Evolutionary conservation across 2,888 invertebrate genomes (phyloP), one percentile per base, ranked within the genome.

Genomic region (Drosophila helvetica): DNA sequence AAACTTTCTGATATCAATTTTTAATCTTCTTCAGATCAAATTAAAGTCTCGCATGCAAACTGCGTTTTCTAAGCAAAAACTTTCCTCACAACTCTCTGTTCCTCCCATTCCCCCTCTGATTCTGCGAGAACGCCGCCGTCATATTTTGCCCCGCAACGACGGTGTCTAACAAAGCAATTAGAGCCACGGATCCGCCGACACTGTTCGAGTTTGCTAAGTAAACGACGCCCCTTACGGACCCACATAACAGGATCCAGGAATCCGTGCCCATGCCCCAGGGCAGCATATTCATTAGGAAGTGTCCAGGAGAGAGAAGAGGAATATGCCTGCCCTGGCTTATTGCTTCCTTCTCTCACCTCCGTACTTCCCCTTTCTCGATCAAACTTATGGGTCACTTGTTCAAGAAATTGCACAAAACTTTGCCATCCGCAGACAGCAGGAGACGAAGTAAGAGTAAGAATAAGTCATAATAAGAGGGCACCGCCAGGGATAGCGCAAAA

Each of bases 121-220:
- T 22, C 38, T 54, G 57, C 1, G 4, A 33, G 12, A 33, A 33
- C 33, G 5, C 57, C 54, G 58, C 83, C 88, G 67, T 82, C 86
- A 88, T 82, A 87, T 79, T 82, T 82, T 59, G 65, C 51, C 67
- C 45, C 69, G 15, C 27, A 38, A n/a, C 38, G 53, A 64, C 67
- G 86, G 68, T 86, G 70, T 54, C 88, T 88, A 88, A 82, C 88
- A 82, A 83, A 88, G 83, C 87, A 83, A 83, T 83, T 80, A 83
- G 86, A 84, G 80, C 66, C 74, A 78, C 66, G 74, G 72, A 83
- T 74, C 76, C 62, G 75, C 63, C 77, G 82, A 77, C 78, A 86
- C 72, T 68, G 62, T 75, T 63, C 71, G 66, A 80, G 82, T 88
- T 88, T 86, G 88, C 73, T 77, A 86, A 78, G 84, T 77, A 83